These are phyloP conservation scores for Atractosteus spatula DNA, from an alignment of 2,113 vertebrate species.

Conservation along the genomic window DNA sequence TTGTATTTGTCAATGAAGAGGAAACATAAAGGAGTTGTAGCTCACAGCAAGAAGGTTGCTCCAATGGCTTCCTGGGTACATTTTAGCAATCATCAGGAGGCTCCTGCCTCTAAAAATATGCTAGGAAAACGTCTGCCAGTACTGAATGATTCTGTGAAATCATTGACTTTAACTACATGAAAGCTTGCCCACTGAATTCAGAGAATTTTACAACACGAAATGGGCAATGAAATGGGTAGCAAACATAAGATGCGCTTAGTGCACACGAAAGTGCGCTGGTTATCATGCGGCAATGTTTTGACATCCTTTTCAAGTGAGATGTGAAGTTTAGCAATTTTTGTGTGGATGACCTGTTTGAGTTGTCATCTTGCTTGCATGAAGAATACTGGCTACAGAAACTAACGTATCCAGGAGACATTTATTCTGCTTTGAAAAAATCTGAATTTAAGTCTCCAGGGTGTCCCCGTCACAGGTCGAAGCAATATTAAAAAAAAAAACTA, in stretches of 20 bases:
- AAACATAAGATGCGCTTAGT: slow-evolving; percentile 48
- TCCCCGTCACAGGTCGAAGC: slow-evolving; percentile 27
- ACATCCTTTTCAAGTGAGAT: slow-evolving; percentile 32
- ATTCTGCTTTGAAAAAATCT: slow-evolving; percentile 53
- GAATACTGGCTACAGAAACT: slow-evolving; percentile 46
- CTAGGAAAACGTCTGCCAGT: slow-evolving; percentile 44
- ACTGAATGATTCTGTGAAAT: slow-evolving; percentile 43
- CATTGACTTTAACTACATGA: slow-evolving; percentile 47
- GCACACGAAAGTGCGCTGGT: slow-evolving; percentile 28
- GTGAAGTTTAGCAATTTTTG: slow-evolving; percentile 44
- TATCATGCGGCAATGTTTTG: slow-evolving; percentile 42
- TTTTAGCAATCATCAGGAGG: slow-evolving; percentile 43
- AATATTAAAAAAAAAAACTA: too few relatives aligned
- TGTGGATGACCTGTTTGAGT: slow-evolving; percentile 42
- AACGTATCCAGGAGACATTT: slow-evolving; percentile 54
- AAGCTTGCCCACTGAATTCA: slow-evolving; percentile 46
- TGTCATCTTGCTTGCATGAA: slow-evolving; percentile 42
- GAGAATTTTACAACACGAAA: slow-evolving; percentile 40
- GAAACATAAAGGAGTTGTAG: slow-evolving; percentile 45
- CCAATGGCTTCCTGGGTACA: slow-evolving; percentile 40
- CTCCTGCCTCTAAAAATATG: slow-evolving; percentile 49
- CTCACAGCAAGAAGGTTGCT: slow-evolving; percentile 42
- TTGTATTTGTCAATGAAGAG: slow-evolving; percentile 39
- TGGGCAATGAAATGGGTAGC: slow-evolving; percentile 53
- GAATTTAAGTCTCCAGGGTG: slow-evolving; percentile 40